Evolutionary conservation across 2,888 invertebrate genomes (phyloP).

Genomic region (Cynaeus angustus): DNA sequence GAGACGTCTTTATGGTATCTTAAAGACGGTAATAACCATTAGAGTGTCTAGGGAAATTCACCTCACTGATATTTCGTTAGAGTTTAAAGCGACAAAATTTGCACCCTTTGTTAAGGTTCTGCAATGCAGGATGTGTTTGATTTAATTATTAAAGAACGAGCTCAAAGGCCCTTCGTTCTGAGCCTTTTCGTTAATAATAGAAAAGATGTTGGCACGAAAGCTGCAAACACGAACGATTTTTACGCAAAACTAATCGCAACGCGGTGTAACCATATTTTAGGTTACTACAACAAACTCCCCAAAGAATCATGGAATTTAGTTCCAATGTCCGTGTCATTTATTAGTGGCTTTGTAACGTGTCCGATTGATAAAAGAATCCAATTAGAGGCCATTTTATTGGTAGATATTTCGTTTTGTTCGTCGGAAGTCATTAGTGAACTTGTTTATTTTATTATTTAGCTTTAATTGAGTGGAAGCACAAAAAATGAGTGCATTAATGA

Average conservation of each 20-base stretch:
- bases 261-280: too few relatives aligned
- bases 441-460: background rate
- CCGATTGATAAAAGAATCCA: conserved; percentile 29
- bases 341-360: conserved; percentile 13
- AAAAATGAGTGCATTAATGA: background rate
- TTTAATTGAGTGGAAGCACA: background rate
- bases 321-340: conserved; percentile 29
- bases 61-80: too few relatives aligned
- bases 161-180: conserved; percentile 24
- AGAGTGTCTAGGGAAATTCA: background rate
- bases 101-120: conserved; percentile 16
- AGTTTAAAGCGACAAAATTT: conserved; percentile 21
- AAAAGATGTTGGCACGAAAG: conserved; percentile 3
- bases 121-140: conserved; percentile 31
- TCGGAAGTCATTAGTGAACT: background rate
- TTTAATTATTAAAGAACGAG: conserved; percentile 31
- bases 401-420: conserved; percentile 12
- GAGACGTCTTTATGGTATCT: conserved; percentile 7
- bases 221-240: background rate
- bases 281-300: background rate
- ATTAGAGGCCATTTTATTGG: conserved; percentile 12
- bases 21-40: background rate
- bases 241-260: too few relatives aligned
- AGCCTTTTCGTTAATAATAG: conserved; percentile 18
- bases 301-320: conserved; percentile 3